Conservation (phyloP, 2,888 invertebrate species). For the Drosophila aldrichi region DNA sequence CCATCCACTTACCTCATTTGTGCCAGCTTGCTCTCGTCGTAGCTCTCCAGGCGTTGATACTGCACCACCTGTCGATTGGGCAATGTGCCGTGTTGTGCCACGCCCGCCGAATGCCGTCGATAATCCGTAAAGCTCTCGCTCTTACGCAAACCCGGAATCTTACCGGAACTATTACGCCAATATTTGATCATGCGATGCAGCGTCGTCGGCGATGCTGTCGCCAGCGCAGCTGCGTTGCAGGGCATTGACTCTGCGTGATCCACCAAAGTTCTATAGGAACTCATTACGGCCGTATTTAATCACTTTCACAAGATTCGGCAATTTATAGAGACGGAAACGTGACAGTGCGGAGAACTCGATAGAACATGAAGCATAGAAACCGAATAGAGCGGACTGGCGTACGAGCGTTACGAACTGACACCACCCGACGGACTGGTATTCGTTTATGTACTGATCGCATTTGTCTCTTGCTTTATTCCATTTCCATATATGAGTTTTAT, state of each 20-base stretch:
- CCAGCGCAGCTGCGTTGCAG: slow-evolving; percentile 20
- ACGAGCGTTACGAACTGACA: slow-evolving; percentile 7
- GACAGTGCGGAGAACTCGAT: neutral
- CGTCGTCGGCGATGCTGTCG: slow-evolving; percentile 51
- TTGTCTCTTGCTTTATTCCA: slow-evolving; percentile 19
- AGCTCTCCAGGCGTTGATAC: slow-evolving; percentile 80
- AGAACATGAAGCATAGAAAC: neutral
- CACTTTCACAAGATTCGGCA: neutral
- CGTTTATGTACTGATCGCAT: slow-evolving; percentile 34
- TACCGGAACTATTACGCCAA: slow-evolving; percentile 79
- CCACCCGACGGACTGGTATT: slow-evolving; percentile 36
- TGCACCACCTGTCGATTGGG: slow-evolving; percentile 57
- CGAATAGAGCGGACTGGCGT: neutral
- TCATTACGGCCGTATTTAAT: slow-evolving; percentile 48
- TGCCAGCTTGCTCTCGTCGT: slow-evolving; percentile 74
- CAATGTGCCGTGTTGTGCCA: slow-evolving; percentile 30
- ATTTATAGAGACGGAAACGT: neutral
- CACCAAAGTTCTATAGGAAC: slow-evolving; percentile 70
- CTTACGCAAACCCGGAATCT: slow-evolving; percentile 68
- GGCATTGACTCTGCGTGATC: slow-evolving; percentile 35
- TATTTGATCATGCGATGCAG: slow-evolving; percentile 80
- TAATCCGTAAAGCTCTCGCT: slow-evolving; percentile 81
- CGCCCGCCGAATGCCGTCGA: slow-evolving; percentile 60
- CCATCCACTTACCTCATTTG: slow-evolving; percentile 75
- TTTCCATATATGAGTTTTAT: slow-evolving; percentile 20